These are phyloP conservation scores for Crocallis elinguaria DNA, from an alignment of 2,888 invertebrate genomes.

Conservation along the genomic window DNA sequence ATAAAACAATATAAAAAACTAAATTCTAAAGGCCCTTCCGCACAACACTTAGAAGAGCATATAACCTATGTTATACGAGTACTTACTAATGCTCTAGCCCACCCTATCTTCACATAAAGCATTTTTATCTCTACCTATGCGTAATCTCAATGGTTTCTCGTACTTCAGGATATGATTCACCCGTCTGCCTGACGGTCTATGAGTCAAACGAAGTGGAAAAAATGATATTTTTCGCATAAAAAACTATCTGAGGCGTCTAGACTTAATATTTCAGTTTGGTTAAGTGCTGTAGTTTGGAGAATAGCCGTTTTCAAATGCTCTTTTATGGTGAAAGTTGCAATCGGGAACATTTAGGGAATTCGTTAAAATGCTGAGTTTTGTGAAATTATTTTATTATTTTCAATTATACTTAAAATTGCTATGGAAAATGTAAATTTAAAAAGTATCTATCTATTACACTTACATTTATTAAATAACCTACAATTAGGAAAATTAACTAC, in stretches of 20 bases:
- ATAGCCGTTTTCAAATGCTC: neutral
- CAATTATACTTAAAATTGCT: too few species aligned
- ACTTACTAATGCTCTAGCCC: slow-evolving; percentile 1
- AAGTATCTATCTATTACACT: too few species aligned
- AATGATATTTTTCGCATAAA: slow-evolving; percentile 17
- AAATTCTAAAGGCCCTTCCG: too few species aligned
- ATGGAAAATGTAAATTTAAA: too few species aligned
- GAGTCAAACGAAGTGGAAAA: slow-evolving; percentile 2
- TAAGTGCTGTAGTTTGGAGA: slow-evolving; percentile 4
- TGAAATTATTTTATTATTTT: neutral
- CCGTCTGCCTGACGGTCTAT: neutral
- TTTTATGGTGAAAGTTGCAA: slow-evolving; percentile 1
- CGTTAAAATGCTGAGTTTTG: neutral
- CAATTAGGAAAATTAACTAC: too few species aligned
- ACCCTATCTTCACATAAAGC: slow-evolving; percentile 18
- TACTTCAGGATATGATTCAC: slow-evolving; percentile 14
- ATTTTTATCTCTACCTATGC: slow-evolving; percentile 22
- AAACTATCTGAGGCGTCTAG: slow-evolving; percentile 19
- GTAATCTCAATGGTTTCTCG: slow-evolving; percentile 11
- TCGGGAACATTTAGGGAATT: neutral
- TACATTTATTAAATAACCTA: too few species aligned
- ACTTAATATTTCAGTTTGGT: slow-evolving; percentile 23
- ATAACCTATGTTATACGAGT: neutral
- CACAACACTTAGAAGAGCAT: too few species aligned
- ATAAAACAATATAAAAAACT: too few species aligned